A percentile compares a stretch with the other conserved stretches of the same genome.
Conservation (phyloP, 2,113 vertebrate species). For the Chamaea fasciata region DNA sequence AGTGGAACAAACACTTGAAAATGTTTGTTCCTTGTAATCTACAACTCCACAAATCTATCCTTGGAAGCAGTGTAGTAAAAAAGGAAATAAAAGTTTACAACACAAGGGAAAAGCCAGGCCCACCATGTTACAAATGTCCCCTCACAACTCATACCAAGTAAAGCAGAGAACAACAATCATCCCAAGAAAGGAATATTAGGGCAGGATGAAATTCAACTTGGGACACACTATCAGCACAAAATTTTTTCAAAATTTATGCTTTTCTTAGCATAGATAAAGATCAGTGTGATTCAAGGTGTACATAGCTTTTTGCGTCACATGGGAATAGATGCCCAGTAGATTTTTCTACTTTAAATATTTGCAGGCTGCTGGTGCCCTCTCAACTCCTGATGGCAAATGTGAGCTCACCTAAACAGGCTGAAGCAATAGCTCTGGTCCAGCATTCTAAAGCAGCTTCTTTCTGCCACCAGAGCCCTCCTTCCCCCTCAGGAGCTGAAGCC, state of each 20-base stretch:
- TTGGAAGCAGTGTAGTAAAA: neutral
- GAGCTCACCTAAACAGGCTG: neutral
- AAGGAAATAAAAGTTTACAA: neutral
- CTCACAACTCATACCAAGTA: neutral
- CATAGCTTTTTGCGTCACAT: accelerated
- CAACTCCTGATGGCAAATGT: neutral
- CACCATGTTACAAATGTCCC: neutral
- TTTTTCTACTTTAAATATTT: neutral
- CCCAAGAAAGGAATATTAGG: neutral
- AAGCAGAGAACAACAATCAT: neutral
- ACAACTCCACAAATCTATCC: neutral
- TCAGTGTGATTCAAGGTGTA: neutral
- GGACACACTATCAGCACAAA: neutral
- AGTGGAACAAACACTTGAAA: neutral
- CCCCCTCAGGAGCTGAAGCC: neutral
- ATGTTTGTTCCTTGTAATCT: neutral
- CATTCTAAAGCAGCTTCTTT: neutral
- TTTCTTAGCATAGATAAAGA: neutral
- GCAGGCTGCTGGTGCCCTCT: neutral
- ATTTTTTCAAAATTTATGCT: neutral
- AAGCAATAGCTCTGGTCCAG: neutral
- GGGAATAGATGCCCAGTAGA: neutral
- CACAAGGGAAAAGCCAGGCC: neutral
- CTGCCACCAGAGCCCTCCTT: neutral
- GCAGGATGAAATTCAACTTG: neutral